Base-by-base conservation (phyloP, 2,113 vertebrate species). In the Oncorhynchus gorbuscha region DNA sequence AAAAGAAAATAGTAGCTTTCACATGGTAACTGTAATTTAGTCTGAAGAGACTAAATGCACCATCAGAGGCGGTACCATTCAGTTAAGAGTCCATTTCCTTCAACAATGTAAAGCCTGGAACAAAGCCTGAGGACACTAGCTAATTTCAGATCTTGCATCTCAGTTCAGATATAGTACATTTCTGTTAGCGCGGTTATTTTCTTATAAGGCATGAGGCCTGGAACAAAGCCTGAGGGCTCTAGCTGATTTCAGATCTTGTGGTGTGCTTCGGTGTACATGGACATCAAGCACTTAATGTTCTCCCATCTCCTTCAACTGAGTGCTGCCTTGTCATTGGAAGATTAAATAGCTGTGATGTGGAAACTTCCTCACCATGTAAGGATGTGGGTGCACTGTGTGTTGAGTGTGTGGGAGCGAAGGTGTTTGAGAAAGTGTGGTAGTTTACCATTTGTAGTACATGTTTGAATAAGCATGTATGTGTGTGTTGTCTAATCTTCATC, bases 261-360 rank as follows among this genome's bases (percentile, higher is more conserved):
- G 59, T 22, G n/a, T 62, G 5, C 16, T 3, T 55, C 13, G 4
- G 5, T n/a, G 7, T 24, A 59, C 55, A 68, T 73, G 24, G 14
- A 70, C 45, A 69, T 55, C 76, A 8, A 72, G 71, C 61, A 65
- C 69, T 77, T 66, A 45, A 79, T 72, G 12, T 26, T 75, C 64
- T 76, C 59, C 78, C 70, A 30, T 74, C 75, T 69, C 67, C 65
- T 81, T 73, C 70, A 76, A 77, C 67, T 76, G 77, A 81, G 66
- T 76, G 65, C 51, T 62, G 62, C 30, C 48, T 79, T 81, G 58
- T 61, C 67, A 67, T 78, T 61, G 28, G 72, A 66, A 35, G 7
- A 86, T 86, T 79, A 77, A 77, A 79, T 83, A 84, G 77, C 79
- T 76, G 79, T 76, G 78, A 79, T 80, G 80, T 62, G 81, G 75